These are phyloP conservation scores for Grantiella picta DNA, from an alignment of 2,113 vertebrate genomes.

Conservation along the genomic window DNA sequence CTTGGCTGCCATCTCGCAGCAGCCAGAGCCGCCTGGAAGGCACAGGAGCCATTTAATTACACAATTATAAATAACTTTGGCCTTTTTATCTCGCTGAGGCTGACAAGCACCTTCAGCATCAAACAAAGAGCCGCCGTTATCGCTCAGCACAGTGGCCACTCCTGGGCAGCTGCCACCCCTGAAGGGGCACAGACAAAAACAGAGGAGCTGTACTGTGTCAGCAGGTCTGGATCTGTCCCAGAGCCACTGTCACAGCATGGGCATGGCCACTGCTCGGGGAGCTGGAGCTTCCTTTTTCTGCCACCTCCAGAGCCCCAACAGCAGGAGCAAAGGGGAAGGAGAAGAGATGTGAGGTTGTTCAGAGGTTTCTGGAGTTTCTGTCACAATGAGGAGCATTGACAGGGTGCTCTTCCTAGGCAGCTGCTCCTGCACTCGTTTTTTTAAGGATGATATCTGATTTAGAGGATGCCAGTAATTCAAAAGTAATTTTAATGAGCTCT, in stretches of 20 bases:
- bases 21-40: neutral
- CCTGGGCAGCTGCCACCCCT: constrained; percentile 13
- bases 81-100: constrained; percentile 14
- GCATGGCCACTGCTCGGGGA: neutral
- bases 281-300: neutral
- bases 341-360: rapidly evolving
- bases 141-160: neutral
- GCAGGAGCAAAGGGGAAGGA: neutral
- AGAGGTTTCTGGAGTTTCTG: neutral
- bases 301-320: rapidly evolving
- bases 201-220: neutral
- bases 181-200: neutral
- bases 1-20: neutral
- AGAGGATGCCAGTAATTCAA: neutral
- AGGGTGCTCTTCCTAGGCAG: neutral
- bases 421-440: no score
- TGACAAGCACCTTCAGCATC: constrained; percentile 32
- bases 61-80: constrained; percentile 45
- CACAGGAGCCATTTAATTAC: constrained; percentile 27
- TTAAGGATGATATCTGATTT: neutral
- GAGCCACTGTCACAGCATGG: neutral
- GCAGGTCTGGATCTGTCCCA: neutral
- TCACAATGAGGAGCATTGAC: neutral
- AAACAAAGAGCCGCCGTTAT: constrained; percentile 47
- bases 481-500: neutral